These are phyloP conservation scores for Opisthocomus hoazin DNA, from an alignment of 2,113 vertebrate genomes.

Conservation along the genomic window DNA sequence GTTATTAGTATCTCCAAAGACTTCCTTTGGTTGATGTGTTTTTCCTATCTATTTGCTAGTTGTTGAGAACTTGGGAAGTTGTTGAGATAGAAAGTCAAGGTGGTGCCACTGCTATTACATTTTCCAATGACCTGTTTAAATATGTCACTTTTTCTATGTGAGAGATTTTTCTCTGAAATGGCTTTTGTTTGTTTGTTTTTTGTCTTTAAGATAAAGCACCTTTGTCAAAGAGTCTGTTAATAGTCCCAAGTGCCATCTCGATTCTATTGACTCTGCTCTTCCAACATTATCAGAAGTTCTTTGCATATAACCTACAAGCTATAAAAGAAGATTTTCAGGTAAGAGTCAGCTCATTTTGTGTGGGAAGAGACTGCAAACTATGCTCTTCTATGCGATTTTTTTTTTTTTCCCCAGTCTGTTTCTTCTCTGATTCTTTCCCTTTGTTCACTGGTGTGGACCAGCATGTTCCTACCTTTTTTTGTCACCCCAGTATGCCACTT, in stretches of 20 bases:
- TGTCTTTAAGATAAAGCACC: slow-evolving; percentile 79
- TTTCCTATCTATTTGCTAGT: background rate
- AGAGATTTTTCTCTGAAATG: background rate
- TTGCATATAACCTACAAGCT: slow-evolving; percentile 74
- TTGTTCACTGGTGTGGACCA: background rate
- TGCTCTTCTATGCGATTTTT: background rate
- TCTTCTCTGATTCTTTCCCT: background rate
- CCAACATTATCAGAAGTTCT: slow-evolving; percentile 78
- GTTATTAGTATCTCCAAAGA: background rate
- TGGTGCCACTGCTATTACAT: background rate
- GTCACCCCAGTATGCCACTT: background rate
- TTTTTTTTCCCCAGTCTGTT: background rate
- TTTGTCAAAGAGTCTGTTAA: slow-evolving; percentile 77
- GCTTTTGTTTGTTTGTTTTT: background rate
- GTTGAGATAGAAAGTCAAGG: background rate
- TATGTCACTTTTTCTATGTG: background rate
- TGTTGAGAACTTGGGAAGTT: background rate
- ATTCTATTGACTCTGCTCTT: slow-evolving; percentile 73
- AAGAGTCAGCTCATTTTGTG: slow-evolving; percentile 17
- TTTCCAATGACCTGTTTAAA: background rate
- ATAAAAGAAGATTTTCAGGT: slow-evolving; percentile 79
- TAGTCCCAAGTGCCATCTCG: slow-evolving; percentile 75
- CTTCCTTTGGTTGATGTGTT: background rate
- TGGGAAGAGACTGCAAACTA: background rate
- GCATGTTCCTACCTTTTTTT: background rate